Evolutionary conservation across 2,888 invertebrate genomes (phyloP), one percentile per base, ranked within the genome.

Genomic region (Cordilura impudica): DNA sequence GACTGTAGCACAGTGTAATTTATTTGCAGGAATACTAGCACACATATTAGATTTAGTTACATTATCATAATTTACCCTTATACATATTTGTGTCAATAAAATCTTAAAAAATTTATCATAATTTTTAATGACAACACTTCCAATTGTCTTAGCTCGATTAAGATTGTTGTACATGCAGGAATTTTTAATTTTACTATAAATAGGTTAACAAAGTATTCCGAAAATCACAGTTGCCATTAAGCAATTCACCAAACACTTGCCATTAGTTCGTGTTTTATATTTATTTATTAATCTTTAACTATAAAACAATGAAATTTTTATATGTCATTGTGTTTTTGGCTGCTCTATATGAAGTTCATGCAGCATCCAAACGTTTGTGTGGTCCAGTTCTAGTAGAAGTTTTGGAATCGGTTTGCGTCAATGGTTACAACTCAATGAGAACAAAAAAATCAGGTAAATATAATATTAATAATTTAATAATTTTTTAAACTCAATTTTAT

Each of bases 221-320:
- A 7, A 7, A 31, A 31, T 31, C 8, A 8, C 31, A 31, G 31
- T 31, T 31, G 31, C 31, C 31, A 7, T 31, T 31, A 7, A 31
- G 8, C 31, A 2, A 8, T 31, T 14, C 18, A 49, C 7, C 10
- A 21, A 19, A 31, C 7, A 31, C 10, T 31, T 8, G 10, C 31
- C 10, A 8, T 31, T 31, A 31, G 5, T 31, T 7, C 5, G 31
- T 2, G 4, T 31, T 31, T 7, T 31, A 31, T 31, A 31, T 8
- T 31, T 31, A 8, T 31, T 7, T 31, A 7, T 31, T 31, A 7
- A 31, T 31, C 2, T 7, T 31, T 8, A 31, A n/a, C n/a, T 31
- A 2, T 7, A 8, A 31, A 31, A 81, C 71, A 67, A 83, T 83
- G 82, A 81, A 82, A 71, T 18, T 18, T 10, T 45, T 66, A 2